Conservation (phyloP, 2,888 invertebrate genomes). For the Trissolcus brochymenae region DNA sequence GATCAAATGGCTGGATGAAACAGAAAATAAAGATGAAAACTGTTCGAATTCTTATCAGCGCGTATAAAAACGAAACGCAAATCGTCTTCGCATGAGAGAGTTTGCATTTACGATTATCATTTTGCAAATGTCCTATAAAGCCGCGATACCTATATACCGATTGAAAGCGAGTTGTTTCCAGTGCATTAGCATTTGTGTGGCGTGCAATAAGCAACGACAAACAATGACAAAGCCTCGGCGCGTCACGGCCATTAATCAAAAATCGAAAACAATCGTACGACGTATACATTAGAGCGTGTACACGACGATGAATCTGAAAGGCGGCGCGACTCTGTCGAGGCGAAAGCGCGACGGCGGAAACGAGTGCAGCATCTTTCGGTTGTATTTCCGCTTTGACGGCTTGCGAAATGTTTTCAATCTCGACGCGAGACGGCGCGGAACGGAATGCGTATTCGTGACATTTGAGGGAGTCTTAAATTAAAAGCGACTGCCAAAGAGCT, state of each 20-base stretch:
- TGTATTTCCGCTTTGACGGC: constrained; percentile 50
- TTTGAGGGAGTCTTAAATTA: constrained; percentile 75
- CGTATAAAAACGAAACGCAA: no score
- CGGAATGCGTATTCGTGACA: constrained; percentile 73
- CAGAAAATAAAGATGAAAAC: neutral
- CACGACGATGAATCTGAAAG: constrained; percentile 8
- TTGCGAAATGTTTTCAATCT: constrained; percentile 61
- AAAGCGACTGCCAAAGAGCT: constrained; percentile 61
- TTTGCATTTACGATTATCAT: constrained; percentile 5
- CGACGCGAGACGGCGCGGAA: constrained; percentile 60
- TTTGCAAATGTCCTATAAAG: constrained; percentile 7
- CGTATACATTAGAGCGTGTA: neutral
- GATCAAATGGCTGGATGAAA: no score
- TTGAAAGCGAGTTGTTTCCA: constrained; percentile 25
- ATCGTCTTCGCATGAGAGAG: no score
- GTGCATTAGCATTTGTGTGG: constrained; percentile 22
- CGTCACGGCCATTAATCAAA: constrained; percentile 13
- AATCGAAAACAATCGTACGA: constrained; percentile 18
- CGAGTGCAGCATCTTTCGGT: constrained; percentile 15
- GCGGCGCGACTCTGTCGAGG: neutral
- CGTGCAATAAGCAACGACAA: constrained; percentile 18
- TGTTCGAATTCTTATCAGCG: neutral
- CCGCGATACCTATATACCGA: constrained; percentile 2
- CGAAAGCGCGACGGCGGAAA: constrained; percentile 25
- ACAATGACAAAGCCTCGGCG: constrained; percentile 25